Evolutionary conservation across 2,113 vertebrate genomes (phyloP), one percentile per base, ranked within the genome.

Genomic region (Cercocebus atys): DNA sequence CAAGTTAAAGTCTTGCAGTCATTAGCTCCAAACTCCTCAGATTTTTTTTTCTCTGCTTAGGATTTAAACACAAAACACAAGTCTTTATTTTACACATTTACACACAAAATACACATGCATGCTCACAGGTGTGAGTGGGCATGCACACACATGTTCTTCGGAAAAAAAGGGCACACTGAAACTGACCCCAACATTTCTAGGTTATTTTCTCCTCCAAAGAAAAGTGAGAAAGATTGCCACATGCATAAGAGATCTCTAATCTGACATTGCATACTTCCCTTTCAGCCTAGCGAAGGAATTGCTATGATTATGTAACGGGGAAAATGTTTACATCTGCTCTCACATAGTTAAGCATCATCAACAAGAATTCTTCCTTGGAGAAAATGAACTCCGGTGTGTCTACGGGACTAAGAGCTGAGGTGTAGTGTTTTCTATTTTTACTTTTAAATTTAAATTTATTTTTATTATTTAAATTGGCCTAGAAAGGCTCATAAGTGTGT

Each of bases 401-500:
- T 73, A 50, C 73, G 35, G 38, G 59, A 88, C 57, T 2, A 76
- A 35, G 25, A 96, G 23, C 57, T 89, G 32, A 91, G 27, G 20
- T 90, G 78, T n/a, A 66, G 12, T 57, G 59, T 20, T 47, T 64
- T 61, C 20, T 43, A 32, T 61, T 70, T 57, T 76, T 66, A 32
- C 35, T 85, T 83, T 87, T 73, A 57, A 92, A 87, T 57, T 87
- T n/a, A 61, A 40, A 47, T 85, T 94, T 80, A 82, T 76, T 88
- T 87, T 59, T 91, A 90, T 86, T 66, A 64, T 57, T 40, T 82
- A 76, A 79, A 75, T 64, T 81, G 25, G 1, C n/a, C 47, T n/a
- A 72, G 12, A 55, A 86, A 84, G 25, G 7, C 64, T 92, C 22
- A 78, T 84, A 91, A 52, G 1, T 73, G 30, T 79, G 14, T 38